phyloP scores from a whole-genome alignment of 2,797 vertebrate species.

The Enteromius thamalakanensis region DNA sequence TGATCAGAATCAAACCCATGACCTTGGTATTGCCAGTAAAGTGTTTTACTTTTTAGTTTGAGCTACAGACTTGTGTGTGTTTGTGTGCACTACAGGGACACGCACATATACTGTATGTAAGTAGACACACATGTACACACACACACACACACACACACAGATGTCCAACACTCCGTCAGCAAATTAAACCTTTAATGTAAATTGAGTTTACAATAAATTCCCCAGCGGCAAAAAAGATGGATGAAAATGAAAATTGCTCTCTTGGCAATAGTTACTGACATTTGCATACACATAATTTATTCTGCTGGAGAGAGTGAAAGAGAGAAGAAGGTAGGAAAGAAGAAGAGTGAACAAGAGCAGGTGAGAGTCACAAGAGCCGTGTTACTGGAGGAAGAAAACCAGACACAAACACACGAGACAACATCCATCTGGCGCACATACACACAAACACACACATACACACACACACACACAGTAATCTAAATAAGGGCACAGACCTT shows the following conservation, averaged over 20 bases:
- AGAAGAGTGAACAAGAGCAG: slow-evolving; percentile 1
- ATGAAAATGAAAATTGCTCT: slow-evolving; percentile 77
- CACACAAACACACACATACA: neutral
- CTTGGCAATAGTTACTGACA: slow-evolving; percentile 70
- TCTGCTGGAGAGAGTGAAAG: slow-evolving; percentile 61
- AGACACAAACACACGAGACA: slow-evolving; percentile 38
- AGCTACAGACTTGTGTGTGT: neutral
- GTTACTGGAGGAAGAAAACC: slow-evolving; percentile 52
- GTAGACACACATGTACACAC: neutral
- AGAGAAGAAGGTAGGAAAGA: slow-evolving; percentile 28
- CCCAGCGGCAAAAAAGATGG: slow-evolving; percentile 49
- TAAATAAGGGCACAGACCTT: no score
- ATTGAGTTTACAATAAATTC: slow-evolving; percentile 77
- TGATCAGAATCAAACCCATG: neutral
- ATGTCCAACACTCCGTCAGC: slow-evolving; percentile 70
- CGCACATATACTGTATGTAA: neutral
- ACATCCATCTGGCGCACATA: no score
- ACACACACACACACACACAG: slow-evolving; percentile 26
- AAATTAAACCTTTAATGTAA: slow-evolving; percentile 75
- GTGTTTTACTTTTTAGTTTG: neutral
- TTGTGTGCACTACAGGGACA: neutral
- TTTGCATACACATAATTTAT: slow-evolving; percentile 74
- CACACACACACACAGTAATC: neutral
- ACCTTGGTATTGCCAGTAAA: neutral
- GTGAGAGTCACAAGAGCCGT: slow-evolving; percentile 51